Conservation (phyloP, 2,113 vertebrate genomes). For the Chlorocebus sabaeus region DNA sequence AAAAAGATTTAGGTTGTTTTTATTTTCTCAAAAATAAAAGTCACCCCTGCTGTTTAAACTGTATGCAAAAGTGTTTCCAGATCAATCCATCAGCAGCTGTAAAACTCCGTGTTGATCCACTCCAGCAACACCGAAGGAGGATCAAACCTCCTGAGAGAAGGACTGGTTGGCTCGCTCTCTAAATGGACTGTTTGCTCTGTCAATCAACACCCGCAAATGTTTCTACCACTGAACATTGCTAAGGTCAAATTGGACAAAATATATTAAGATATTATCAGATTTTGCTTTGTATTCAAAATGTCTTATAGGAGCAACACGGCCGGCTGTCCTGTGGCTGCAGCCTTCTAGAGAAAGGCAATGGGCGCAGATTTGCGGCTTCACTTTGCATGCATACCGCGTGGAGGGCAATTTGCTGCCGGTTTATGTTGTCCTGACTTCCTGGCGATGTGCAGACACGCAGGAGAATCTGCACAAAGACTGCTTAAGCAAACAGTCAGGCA, state of each 20-base stretch:
- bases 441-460: background rate
- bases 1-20: background rate
- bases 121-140: background rate
- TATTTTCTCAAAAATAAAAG: background rate
- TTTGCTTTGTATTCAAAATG: constrained; percentile 70
- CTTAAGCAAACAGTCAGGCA: background rate
- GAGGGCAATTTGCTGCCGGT: background rate
- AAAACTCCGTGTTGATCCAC: background rate
- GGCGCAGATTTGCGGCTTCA: background rate
- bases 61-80: background rate
- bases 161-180: constrained; percentile 25
- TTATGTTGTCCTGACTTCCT: background rate
- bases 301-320: background rate
- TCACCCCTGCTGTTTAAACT: background rate
- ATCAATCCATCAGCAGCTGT: background rate
- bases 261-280: constrained; percentile 75
- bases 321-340: constrained; percentile 30
- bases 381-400: background rate
- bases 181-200: constrained; percentile 32
- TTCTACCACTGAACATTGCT: background rate
- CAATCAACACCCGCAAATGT: constrained; percentile 26
- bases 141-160: background rate
- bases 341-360: constrained; percentile 47
- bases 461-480: background rate
- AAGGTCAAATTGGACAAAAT: constrained; percentile 74